These are phyloP conservation scores for Portevinia maculata DNA, from an alignment of 2,888 invertebrate genomes.

Conservation along the genomic window DNA sequence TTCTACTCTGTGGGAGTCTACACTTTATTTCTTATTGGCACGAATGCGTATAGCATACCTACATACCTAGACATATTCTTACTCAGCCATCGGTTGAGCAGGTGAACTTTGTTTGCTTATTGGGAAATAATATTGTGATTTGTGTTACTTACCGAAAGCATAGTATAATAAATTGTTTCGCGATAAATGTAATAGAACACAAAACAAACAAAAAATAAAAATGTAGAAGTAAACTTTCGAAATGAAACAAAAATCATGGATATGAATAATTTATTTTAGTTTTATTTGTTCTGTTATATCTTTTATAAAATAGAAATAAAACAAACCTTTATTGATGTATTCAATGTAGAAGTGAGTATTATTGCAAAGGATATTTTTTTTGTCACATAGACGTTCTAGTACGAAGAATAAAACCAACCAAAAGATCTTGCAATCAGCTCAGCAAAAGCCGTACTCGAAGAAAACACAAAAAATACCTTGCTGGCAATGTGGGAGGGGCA, in stretches of 20 bases:
- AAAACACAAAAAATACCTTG: too few relatives aligned
- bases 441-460: too few relatives aligned
- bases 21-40: conserved; percentile 35
- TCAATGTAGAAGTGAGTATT: conserved; percentile 61
- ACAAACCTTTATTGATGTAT: conserved; percentile 72
- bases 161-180: conserved; percentile 41
- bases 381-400: too few relatives aligned
- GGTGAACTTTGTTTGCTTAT: conserved; percentile 35
- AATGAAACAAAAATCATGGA: conserved; percentile 51
- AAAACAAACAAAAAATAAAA: conserved; percentile 10
- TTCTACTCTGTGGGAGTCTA: conserved; percentile 30
- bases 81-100: conserved; percentile 29
- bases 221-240: conserved; percentile 52
- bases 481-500: too few relatives aligned
- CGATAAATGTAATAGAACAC: conserved; percentile 55
- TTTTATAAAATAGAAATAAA: conserved; percentile 73
- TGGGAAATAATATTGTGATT: conserved; percentile 24
- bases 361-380: too few relatives aligned
- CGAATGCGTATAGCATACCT: conserved; percentile 40
- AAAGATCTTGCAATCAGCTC: too few relatives aligned
- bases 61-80: not conserved
- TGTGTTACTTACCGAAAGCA: conserved; percentile 56
- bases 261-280: conserved; percentile 72
- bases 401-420: too few relatives aligned
- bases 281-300: conserved; percentile 72